Conservation (phyloP, 2,797 vertebrate genomes). For the Delichon dasypus region DNA sequence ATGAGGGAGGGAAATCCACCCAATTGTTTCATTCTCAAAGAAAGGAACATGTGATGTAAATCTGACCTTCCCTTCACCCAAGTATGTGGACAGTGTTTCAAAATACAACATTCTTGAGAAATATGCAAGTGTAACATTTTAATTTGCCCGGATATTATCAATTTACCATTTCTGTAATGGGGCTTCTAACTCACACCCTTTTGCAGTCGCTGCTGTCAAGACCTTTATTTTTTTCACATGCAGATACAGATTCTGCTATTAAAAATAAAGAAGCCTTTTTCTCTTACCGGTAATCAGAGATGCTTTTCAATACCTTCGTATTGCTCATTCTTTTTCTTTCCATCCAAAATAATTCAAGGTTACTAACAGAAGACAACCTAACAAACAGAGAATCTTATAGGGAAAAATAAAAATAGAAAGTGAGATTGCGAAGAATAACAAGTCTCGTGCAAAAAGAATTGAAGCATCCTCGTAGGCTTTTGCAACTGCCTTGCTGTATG, state of each 20-base stretch:
- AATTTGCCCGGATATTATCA: neutral
- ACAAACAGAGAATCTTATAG: neutral
- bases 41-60: neutral
- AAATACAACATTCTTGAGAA: neutral
- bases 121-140: neutral
- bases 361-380: neutral
- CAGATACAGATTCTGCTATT: neutral
- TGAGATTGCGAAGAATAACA: neutral
- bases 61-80: neutral
- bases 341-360: neutral
- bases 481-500: neutral
- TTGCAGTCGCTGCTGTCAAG: neutral
- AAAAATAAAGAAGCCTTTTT: neutral
- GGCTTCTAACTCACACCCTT: neutral
- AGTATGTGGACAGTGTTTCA: rapidly evolving
- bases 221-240: neutral
- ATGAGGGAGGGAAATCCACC: neutral
- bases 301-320: neutral
- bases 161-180: neutral
- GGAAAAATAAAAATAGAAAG: neutral
- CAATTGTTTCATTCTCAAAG: neutral
- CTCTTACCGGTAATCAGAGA: neutral
- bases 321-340: neutral
- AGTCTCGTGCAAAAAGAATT: neutral
- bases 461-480: neutral